Conservation (phyloP, 2,888 invertebrate genomes). For the Zaprionus lineosus region DNA sequence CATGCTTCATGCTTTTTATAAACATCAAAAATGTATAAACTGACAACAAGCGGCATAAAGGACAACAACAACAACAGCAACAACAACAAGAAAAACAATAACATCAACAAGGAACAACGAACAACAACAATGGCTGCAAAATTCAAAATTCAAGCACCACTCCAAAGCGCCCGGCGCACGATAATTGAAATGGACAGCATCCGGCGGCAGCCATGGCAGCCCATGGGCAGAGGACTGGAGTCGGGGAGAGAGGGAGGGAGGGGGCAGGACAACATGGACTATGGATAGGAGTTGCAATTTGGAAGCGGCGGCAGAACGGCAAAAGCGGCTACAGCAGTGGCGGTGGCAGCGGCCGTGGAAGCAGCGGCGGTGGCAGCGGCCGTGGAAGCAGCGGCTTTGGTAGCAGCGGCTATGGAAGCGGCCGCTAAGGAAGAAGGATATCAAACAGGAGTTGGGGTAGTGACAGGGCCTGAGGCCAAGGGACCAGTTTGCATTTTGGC, state of each 20-base stretch:
- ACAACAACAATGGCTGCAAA: slow-evolving; percentile 60
- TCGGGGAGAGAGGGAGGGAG: not conserved
- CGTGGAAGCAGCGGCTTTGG: too few species aligned
- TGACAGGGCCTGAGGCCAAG: slow-evolving; percentile 8
- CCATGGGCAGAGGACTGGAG: slow-evolving; percentile 22
- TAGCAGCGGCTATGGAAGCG: too few species aligned
- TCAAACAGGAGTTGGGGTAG: too few species aligned
- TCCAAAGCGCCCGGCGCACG: slow-evolving; percentile 66
- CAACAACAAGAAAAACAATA: too few species aligned
- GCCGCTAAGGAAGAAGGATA: too few species aligned
- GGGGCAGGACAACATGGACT: not conserved
- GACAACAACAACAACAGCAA: slow-evolving; percentile 24
- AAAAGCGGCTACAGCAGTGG: too few species aligned
- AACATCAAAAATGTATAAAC: slow-evolving; percentile 65
- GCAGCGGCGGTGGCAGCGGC: too few species aligned
- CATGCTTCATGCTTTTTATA: slow-evolving; percentile 28
- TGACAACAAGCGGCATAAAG: slow-evolving; percentile 50
- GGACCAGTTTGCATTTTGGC: slow-evolving; percentile 10
- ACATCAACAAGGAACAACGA: too few species aligned
- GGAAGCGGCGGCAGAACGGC: too few species aligned
- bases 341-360: too few species aligned
- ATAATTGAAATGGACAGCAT: slow-evolving; percentile 81
- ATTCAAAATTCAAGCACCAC: slow-evolving; percentile 80
- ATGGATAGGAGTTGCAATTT: not conserved
- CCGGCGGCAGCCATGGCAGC: slow-evolving; percentile 61